phyloP scores from a whole-genome alignment of 2,888 invertebrate species.

The Hirudinaria manillensis region DNA sequence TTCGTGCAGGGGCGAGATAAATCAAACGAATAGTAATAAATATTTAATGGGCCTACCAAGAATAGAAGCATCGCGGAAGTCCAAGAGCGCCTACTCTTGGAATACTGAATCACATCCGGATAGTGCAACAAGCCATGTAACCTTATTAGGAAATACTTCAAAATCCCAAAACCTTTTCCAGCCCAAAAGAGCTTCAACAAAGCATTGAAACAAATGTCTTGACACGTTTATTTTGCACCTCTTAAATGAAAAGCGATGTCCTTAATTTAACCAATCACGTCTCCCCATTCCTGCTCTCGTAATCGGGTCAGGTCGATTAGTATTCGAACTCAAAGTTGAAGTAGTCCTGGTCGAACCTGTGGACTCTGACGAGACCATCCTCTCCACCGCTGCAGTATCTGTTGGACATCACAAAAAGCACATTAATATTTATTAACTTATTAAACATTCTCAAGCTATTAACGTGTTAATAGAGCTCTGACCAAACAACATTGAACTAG shows the following conservation, averaged over 20 bases:
- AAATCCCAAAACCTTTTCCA: neutral
- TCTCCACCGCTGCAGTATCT: conserved; percentile 93
- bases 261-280: no score
- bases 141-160: neutral
- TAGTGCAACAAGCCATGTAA: neutral
- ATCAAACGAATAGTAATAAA: no score
- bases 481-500: neutral
- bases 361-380: conserved; percentile 93
- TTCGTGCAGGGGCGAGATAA: no score
- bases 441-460: neutral
- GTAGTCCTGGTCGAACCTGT: conserved; percentile 90
- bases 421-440: neutral
- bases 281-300: no score
- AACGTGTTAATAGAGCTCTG: neutral
- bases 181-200: neutral
- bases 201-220: no score
- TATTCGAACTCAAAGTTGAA: conserved; percentile 90
- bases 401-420: conserved; percentile 29
- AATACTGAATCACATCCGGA: neutral
- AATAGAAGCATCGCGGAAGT: neutral
- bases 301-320: conserved; percentile 44
- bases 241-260: no score
- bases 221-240: no score
- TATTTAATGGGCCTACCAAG: no score
- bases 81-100: neutral